Base-by-base conservation (phyloP, 2,113 vertebrate species). In the Chamaetylas fuelleborni region DNA sequence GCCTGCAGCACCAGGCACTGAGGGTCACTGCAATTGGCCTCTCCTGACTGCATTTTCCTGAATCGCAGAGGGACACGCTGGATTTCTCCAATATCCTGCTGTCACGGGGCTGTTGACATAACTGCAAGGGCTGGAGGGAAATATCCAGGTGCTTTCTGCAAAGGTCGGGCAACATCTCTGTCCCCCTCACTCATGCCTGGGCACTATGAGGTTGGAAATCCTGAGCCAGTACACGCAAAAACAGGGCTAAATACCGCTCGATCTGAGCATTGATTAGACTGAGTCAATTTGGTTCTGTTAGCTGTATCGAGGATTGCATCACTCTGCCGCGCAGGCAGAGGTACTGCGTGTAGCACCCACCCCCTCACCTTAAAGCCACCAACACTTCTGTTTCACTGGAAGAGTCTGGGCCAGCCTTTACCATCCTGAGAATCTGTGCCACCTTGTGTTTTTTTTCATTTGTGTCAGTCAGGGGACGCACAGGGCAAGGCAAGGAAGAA, bases 41-140 rank as follows among this genome's bases (percentile, higher is more conserved):
- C 38, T 89, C 67, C 77, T n/a, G 38, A 23, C 31, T 8, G 38
- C 22, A 5, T 64, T 45, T 71, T 72, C 57, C 67, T n/a, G 58
- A 58, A 25, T 9, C 0, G 0, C 22, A 9, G n/a, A 12, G 14
- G 3, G 8, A 8, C 9, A 23, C 8, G 1, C n/a, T 16, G 38
- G 34, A 31, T 62, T 83, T 83, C 10, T 56, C 31, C 53, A 31
- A 2, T 10, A 40, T 25, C 25, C 31, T 51, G 29, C 66, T 45
- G 24, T 40, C 51, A 38, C 0, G 0, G 57, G 51, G 31, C 19
- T 38, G 10, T n/a, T 56, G 11, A 11, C 2, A 0, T 17, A 45
- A 17, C 28, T 48, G 34, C 36, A 40, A 14, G 14, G 51, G 36
- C 56, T 71, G 65, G 16, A 5, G 18, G 8, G 31, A 36, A 33